These are phyloP conservation scores for Cantharis rufa DNA, from an alignment of 2,888 invertebrate species.

Conservation along the genomic window DNA sequence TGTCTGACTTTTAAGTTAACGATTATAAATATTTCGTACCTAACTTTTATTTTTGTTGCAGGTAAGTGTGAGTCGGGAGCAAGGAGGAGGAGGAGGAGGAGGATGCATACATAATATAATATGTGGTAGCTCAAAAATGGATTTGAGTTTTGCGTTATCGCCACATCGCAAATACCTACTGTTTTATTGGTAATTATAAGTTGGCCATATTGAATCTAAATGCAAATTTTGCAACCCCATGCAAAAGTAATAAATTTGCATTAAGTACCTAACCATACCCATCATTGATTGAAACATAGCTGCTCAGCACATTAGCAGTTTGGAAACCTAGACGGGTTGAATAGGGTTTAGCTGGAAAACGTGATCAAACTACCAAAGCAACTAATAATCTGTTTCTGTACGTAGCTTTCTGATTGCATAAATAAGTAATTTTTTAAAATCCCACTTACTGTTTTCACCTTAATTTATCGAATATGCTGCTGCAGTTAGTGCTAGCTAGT, in stretches of 20 bases:
- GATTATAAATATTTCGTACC: not conserved
- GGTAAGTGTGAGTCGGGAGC: not conserved
- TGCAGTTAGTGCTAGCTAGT: not conserved
- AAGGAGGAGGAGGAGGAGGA: too few species aligned
- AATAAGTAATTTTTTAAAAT: not conserved
- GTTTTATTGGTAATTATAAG: conserved; percentile 1
- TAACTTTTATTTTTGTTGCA: not conserved
- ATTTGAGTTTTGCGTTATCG: not conserved
- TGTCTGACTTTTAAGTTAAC: not conserved
- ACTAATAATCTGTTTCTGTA: conserved; percentile 4
- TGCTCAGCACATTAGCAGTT: conserved; percentile 4
- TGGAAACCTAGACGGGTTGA: conserved; percentile 2
- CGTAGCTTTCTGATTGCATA: not conserved
- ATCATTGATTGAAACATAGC: conserved; percentile 5
- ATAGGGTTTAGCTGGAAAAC: not conserved
- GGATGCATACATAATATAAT: too few species aligned
- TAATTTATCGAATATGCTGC: not conserved
- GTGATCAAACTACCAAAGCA: not conserved
- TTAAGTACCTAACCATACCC: conserved; percentile 3
- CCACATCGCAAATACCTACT: not conserved
- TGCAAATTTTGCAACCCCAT: conserved; percentile 1
- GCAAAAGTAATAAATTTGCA: conserved; percentile 4
- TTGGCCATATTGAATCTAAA: conserved; percentile 5
- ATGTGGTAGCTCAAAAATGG: not conserved
- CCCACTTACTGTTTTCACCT: not conserved